Evolutionary conservation across 2,888 invertebrate genomes (phyloP).

Genomic region (Elegia similella): DNA sequence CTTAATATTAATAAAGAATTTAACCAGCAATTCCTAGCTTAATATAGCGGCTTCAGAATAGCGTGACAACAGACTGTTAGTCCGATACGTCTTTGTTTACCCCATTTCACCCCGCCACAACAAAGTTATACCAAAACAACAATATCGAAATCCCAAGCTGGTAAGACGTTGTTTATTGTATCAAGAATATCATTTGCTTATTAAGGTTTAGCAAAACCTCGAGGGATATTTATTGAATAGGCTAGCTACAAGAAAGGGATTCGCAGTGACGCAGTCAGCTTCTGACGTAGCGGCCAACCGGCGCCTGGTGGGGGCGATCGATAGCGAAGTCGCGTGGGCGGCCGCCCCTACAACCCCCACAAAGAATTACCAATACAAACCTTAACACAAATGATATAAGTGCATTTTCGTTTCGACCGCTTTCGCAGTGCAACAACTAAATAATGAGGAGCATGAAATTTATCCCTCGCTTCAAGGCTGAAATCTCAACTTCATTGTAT

Average conservation of each 20-base stretch:
- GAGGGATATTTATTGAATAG: conserved; percentile 40
- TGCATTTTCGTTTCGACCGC: not conserved
- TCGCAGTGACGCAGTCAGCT: conserved; percentile 63
- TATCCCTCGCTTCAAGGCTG: conserved; percentile 14
- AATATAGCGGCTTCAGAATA: not conserved
- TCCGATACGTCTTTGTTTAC: not conserved
- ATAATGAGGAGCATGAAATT: conserved; percentile 17
- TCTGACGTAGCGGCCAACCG: conserved; percentile 58
- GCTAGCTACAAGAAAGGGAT: conserved; percentile 39
- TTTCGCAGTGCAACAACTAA: conserved; percentile 9
- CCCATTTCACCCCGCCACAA: not conserved
- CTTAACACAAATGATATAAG: conserved; percentile 31
- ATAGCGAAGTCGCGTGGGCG: conserved; percentile 64
- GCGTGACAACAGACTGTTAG: not conserved
- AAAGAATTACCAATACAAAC: conserved; percentile 41
- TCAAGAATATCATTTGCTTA: conserved; percentile 16
- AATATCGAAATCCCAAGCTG: conserved; percentile 7
- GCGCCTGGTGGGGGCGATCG: conserved; percentile 65
- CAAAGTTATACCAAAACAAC: not conserved
- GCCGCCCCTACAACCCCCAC: conserved; percentile 48
- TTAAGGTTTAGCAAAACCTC: conserved; percentile 33
- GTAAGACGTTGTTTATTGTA: conserved; percentile 14
- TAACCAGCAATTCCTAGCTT: not conserved
- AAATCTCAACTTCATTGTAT: conserved; percentile 3
- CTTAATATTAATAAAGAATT: not conserved